A percentile compares a stretch with the other conserved stretches of the same genome.
Evolutionary conservation across 2,888 invertebrate species (phyloP).

Genomic region (Erynnis tages): DNA sequence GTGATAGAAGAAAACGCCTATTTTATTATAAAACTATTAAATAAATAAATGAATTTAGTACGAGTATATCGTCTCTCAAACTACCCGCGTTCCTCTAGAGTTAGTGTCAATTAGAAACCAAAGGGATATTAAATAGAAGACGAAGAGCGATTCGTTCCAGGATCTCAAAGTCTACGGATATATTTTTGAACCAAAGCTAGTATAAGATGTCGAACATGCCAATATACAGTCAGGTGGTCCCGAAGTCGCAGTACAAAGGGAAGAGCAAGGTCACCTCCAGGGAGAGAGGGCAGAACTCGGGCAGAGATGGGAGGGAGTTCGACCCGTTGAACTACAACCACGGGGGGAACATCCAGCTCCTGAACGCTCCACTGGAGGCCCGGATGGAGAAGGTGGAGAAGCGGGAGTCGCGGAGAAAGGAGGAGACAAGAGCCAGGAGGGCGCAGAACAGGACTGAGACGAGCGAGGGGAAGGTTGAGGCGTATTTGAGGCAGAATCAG

Average conservation of each 20-base stretch:
- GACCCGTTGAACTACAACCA: constrained; percentile 84
- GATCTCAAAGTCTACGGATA: constrained; percentile 37
- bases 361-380: constrained; percentile 49
- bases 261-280: constrained; percentile 42
- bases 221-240: constrained; percentile 76
- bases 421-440: constrained; percentile 49
- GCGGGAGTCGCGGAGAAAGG: constrained; percentile 48
- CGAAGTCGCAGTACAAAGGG: constrained; percentile 64
- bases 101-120: constrained; percentile 68
- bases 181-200: constrained; percentile 67
- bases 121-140: constrained; percentile 44
- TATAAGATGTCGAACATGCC: constrained; percentile 76
- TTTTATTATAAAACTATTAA: constrained; percentile 24
- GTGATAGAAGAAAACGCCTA: constrained; percentile 25
- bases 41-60: neutral
- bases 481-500: constrained; percentile 74
- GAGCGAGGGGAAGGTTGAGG: constrained; percentile 72
- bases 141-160: constrained; percentile 30
- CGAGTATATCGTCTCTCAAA: constrained; percentile 18
- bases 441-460: constrained; percentile 47
- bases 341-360: constrained; percentile 67
- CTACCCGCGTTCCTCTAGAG: constrained; percentile 64
- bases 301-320: constrained; percentile 81
- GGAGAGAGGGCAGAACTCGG: constrained; percentile 43
- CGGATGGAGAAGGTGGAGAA: constrained; percentile 54